These are phyloP conservation scores for Semotilus atromaculatus DNA, from an alignment of 2,797 vertebrate species.

Conservation along the genomic window DNA sequence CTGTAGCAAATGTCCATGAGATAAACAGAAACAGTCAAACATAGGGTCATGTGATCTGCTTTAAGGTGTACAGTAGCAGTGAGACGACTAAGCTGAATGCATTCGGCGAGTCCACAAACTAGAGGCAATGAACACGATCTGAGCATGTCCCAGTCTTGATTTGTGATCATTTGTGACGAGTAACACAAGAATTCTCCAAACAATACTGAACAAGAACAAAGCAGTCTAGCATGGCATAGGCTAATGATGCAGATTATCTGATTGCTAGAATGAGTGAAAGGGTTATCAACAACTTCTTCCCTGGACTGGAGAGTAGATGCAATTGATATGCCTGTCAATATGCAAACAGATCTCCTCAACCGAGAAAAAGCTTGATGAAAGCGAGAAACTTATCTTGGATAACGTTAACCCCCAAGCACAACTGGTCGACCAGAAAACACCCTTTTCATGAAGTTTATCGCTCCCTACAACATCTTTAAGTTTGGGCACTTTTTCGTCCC, in stretches of 20 bases:
- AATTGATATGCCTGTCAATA: slow-evolving; percentile 7
- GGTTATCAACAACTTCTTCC: neutral
- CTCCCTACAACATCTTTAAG: neutral
- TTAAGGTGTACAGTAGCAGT: neutral
- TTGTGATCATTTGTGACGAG: neutral
- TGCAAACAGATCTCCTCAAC: slow-evolving; percentile 5
- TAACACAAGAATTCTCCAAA: neutral
- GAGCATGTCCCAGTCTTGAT: neutral
- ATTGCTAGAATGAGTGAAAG: neutral
- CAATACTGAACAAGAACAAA: slow-evolving; percentile 5
- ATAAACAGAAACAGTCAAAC: slow-evolving; percentile 7
- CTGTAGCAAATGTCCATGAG: neutral
- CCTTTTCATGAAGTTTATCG: neutral
- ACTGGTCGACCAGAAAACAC: neutral
- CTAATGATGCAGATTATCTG: slow-evolving; percentile 26
- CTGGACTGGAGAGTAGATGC: neutral
- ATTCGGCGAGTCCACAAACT: neutral
- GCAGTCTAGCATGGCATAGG: neutral
- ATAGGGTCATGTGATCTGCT: neutral
- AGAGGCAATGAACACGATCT: neutral
- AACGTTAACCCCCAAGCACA: neutral
- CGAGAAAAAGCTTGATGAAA: neutral
- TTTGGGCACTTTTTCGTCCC: neutral
- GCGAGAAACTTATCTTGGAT: neutral
- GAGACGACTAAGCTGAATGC: neutral